These are phyloP conservation scores for Nyctalus aviator DNA, from an alignment of 2,797 vertebrate species.

Conservation along the genomic window DNA sequence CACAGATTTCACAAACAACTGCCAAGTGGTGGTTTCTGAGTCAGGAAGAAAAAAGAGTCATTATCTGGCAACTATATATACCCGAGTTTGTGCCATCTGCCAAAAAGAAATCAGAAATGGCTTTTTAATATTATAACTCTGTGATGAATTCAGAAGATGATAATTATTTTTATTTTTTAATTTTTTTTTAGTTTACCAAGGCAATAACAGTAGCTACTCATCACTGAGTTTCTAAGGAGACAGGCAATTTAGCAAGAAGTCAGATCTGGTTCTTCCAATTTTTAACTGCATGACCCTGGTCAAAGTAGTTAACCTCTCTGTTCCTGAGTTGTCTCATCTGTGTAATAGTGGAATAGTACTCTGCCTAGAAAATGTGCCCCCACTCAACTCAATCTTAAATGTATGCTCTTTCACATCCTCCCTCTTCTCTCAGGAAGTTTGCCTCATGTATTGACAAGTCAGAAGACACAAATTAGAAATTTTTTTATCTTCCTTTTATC, in stretches of 20 bases:
- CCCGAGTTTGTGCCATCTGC: background rate
- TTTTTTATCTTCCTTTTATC: background rate
- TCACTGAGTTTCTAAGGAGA: background rate
- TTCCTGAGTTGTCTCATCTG: background rate
- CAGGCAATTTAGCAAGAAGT: background rate
- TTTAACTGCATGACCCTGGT: background rate
- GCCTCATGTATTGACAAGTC: background rate
- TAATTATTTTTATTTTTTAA: background rate
- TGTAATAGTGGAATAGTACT: background rate
- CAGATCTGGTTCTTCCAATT: background rate
- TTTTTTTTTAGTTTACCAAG: background rate
- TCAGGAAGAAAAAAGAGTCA: background rate
- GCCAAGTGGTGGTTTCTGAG: background rate
- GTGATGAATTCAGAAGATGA: background rate
- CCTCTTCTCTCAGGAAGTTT: background rate
- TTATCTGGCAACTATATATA: background rate
- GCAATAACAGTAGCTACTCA: background rate
- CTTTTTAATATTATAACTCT: background rate
- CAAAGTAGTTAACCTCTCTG: background rate
- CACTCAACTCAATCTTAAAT: background rate
- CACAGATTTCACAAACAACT: background rate
- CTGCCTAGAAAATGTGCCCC: background rate
- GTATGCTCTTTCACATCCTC: fast-evolving
- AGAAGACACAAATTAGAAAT: background rate
- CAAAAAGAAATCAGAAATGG: background rate